Evolutionary conservation across 1,140 invertebrate genomes (phyloP), one percentile per base, ranked within the genome.

Genomic region (Homarus americanus): DNA sequence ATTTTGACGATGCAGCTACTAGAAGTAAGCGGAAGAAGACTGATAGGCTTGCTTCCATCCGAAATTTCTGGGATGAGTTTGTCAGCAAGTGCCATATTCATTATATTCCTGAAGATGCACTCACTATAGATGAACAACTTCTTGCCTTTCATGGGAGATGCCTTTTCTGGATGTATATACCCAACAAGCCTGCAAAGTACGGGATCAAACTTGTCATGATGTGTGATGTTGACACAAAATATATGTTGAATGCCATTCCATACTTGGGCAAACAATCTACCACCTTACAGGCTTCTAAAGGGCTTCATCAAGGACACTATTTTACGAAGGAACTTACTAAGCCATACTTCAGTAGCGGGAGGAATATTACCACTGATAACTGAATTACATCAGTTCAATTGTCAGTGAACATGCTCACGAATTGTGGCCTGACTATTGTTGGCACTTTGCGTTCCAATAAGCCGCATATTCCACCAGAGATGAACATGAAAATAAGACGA

Each of bases 371-470:
- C 36, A 84, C 87, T n/a, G 93, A 93, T 38, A 93, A 93, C 49
- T 93, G 79, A 86, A 93, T 93, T 83, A 93, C 91, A n/a, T 78
- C 63, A 28, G 85, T 93, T 36, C 40, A 32, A 2, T 40, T 93
- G 1, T 75, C 82, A 32, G 34, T 69, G 53, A 82, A 92, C n/a
- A 53, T 93, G 49, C 40, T 93, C 9, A 38, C 32, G 32, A 89
- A 78, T 28, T 17, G 20, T 80, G 87, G 92, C 82, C 85, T 95
- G 76, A 94, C 94, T 66, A 93, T 94, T 83, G 92, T 95, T 24
- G 94, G 94, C 38, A 95, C 95, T 32, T 82, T 95, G 58, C 93
- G 93, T 91, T 94, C 94, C 93, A 95, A 95, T 90, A 95, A 95
- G 93, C 92, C 91, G 83, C 91, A 94, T 91, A 93, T 95, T 40